Evolutionary conservation across 64 coral and sea anemone species (phyloP), one percentile per base, ranked within the genome.

Genomic region (Porites lutea): DNA sequence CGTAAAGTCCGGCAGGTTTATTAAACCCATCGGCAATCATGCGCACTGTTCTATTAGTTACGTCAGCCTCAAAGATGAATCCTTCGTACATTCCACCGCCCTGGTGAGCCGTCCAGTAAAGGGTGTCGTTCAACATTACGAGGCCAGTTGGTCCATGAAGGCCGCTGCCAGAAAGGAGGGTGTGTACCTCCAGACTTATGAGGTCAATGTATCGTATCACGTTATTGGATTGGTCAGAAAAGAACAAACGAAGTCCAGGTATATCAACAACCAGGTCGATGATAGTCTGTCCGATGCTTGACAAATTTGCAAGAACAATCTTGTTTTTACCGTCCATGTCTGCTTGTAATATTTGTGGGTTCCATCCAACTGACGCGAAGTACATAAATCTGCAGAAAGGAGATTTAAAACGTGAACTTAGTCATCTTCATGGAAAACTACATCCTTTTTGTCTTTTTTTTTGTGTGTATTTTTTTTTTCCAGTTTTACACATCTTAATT

Each of bases 251-350:
- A 18, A 68, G 67, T 48, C 47, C 19, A 23, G 18, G 6, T 13
- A 68, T 84, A 69, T 84, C 81, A 7, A 52, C 45, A 48, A 27
- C 63, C 47, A 84, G 0, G 61, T 84, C 81, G 51, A 84, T 14
- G 2, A 4, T 69, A 13, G 64, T 19, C 6, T 47, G 18, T 52
- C 15, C 47, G 48, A 48, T 49, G 6, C 4, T 68, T 68, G 81
- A 69, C 45, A 65, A 22, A 67, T 69, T 84, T 12, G 48, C 81
- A 2, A 84, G 61, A 10, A 84, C 14, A 4, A 5, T 50, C 11
- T 54, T 37, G 14, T 84, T 84, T 15, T 50, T 72, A 3, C 89
- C 89, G 20, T 91, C 69, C 79, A 91, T 75, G 14, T 91, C 66
- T 43, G 69, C 78, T 91, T 45, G 53, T 13, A 55, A 22, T 61